Percentiles rank a stretch among this genome's conserved stretches.
Evolutionary conservation across 2,888 invertebrate genomes (phyloP).

Genomic region (Spodoptera littoralis): DNA sequence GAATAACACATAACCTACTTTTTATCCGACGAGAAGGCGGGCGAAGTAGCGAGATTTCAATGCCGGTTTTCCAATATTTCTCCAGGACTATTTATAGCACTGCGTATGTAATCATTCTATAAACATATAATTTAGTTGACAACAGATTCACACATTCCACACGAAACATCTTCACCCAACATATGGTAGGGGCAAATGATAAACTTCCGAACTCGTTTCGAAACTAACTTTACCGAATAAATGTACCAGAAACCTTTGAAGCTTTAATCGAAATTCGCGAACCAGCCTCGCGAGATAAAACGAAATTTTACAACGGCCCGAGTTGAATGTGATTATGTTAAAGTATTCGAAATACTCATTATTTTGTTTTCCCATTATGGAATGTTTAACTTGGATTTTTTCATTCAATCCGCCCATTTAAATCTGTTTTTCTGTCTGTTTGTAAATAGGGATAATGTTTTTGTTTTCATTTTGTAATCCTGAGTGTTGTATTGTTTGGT

Average conservation of each 20-base stretch:
- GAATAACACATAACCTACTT: no score
- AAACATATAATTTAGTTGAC: no score
- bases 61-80: no score
- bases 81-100: no score
- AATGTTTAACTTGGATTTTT: slow-evolving; percentile 28
- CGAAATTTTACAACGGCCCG: slow-evolving; percentile 69
- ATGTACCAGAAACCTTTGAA: slow-evolving; percentile 83
- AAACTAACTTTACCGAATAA: slow-evolving; percentile 78
- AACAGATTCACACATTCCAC: not conserved
- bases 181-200: slow-evolving; percentile 63
- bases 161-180: slow-evolving; percentile 7
- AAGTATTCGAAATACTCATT: slow-evolving; percentile 47
- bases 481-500: no score
- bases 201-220: slow-evolving; percentile 73
- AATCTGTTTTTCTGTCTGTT: not conserved
- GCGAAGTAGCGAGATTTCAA: no score
- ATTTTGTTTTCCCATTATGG: slow-evolving; percentile 41
- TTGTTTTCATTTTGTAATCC: no score
- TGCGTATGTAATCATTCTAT: no score
- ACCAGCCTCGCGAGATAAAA: slow-evolving; percentile 69
- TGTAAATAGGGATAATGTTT: not conserved
- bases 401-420: slow-evolving; percentile 14
- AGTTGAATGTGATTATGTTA: slow-evolving; percentile 64
- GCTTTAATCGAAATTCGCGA: slow-evolving; percentile 77
- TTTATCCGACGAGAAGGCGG: no score